These are phyloP conservation scores for Sebastes matsubarae DNA, from an alignment of 2,797 vertebrate genomes.

Conservation along the genomic window DNA sequence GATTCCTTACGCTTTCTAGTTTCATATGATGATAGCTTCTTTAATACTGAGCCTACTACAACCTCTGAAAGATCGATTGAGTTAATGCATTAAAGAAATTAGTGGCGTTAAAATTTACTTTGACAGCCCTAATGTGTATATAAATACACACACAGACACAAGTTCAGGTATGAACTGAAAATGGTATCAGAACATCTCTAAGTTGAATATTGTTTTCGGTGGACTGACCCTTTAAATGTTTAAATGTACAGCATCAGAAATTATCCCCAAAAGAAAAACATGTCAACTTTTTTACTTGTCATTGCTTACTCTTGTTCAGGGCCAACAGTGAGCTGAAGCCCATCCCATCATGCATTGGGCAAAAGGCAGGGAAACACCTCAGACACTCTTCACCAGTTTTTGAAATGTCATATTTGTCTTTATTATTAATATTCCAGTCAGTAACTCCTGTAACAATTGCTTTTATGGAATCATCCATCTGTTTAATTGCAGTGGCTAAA, in stretches of 20 bases:
- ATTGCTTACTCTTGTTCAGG: not conserved
- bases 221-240: not conserved
- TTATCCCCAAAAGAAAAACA: not conserved
- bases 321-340: not conserved
- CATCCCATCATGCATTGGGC: not conserved
- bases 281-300: not conserved
- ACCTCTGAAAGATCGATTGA: too few relatives aligned
- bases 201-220: rapidly evolving
- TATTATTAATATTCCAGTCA: constrained; percentile 74
- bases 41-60: too few relatives aligned
- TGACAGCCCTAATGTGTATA: too few relatives aligned
- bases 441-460: constrained; percentile 65
- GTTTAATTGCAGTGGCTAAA: constrained; percentile 78
- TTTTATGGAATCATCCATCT: constrained; percentile 77
- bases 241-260: not conserved
- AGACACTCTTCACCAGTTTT: constrained; percentile 6
- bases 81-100: too few relatives aligned
- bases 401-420: constrained; percentile 45
- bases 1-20: too few relatives aligned
- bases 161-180: too few relatives aligned
- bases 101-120: too few relatives aligned
- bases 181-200: too few relatives aligned
- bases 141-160: too few relatives aligned
- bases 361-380: not conserved
- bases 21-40: too few relatives aligned